A percentile compares a stretch with the other conserved stretches of the same genome.
phyloP scores from a whole-genome alignment of 2,888 invertebrate genomes.

The Heliconius ismenius region DNA sequence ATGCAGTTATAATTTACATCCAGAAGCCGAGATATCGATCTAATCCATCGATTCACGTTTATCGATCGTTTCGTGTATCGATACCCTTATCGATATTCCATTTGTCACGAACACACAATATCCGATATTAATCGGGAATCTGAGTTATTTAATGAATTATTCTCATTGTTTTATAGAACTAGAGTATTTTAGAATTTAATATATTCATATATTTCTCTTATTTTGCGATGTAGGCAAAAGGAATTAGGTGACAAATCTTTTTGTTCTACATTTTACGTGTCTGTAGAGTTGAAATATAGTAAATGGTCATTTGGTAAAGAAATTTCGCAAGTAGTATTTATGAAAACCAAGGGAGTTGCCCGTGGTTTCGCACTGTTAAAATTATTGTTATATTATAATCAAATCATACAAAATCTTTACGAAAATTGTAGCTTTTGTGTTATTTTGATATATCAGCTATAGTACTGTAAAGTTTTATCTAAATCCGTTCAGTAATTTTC shows the following conservation, averaged over 20 bases:
- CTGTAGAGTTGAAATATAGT: not conserved
- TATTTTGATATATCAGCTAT: no score
- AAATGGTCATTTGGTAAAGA: not conserved
- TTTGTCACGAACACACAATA: slow-evolving; percentile 70
- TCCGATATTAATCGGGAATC: slow-evolving; percentile 48
- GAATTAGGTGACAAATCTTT: not conserved
- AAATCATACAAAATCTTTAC: no score
- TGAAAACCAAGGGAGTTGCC: not conserved
- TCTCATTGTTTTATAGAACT: slow-evolving; percentile 21
- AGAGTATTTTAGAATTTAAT: not conserved
- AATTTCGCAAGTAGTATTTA: not conserved
- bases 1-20: slow-evolving; percentile 54
- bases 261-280: not conserved
- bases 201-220: not conserved
- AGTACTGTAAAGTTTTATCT: no score
- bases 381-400: not conserved
- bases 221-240: not conserved
- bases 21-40: slow-evolving; percentile 68
- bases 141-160: slow-evolving; percentile 39
- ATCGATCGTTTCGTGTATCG: slow-evolving; percentile 68
- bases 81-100: slow-evolving; percentile 68
- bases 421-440: no score
- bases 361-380: not conserved
- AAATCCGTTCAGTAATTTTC: not conserved
- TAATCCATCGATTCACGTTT: slow-evolving; percentile 74